phyloP scores from a whole-genome alignment of 2,888 invertebrate species.

The Pyralis farinalis region DNA sequence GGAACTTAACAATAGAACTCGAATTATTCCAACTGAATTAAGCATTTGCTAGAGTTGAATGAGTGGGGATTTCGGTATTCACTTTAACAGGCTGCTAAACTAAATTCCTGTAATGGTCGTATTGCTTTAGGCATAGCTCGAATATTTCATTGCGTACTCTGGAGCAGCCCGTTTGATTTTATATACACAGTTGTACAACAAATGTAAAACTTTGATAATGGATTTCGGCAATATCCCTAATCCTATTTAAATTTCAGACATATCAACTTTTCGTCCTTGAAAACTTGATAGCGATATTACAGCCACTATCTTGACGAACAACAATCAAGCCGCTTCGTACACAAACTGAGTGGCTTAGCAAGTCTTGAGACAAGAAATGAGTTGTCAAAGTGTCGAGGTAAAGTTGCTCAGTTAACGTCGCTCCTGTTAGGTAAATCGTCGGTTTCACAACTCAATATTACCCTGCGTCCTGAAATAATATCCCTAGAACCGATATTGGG shows the following conservation, averaged over 20 bases:
- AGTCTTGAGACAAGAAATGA: conserved; percentile 75
- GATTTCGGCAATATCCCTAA: background rate
- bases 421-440: conserved; percentile 74
- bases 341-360: conserved; percentile 67
- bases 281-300: conserved; percentile 27
- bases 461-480: conserved; percentile 69
- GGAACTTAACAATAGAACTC: conserved; percentile 76
- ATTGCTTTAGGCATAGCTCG: conserved; percentile 48
- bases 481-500: conserved; percentile 65
- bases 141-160: conserved; percentile 44
- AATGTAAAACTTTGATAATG: background rate
- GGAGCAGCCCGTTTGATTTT: conserved; percentile 20
- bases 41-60: conserved; percentile 68
- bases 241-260: background rate
- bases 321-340: conserved; percentile 56
- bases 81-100: conserved; percentile 62
- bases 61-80: conserved; percentile 64
- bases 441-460: conserved; percentile 77
- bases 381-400: conserved; percentile 76
- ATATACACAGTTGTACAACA: background rate
- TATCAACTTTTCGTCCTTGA: conserved; percentile 18
- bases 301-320: conserved; percentile 39
- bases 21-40: conserved; percentile 76
- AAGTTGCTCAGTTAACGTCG: conserved; percentile 71
- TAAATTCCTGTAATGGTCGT: conserved; percentile 60